These are phyloP conservation scores for Acomys russatus DNA, from an alignment of 2,797 vertebrate species.

Conservation along the genomic window DNA sequence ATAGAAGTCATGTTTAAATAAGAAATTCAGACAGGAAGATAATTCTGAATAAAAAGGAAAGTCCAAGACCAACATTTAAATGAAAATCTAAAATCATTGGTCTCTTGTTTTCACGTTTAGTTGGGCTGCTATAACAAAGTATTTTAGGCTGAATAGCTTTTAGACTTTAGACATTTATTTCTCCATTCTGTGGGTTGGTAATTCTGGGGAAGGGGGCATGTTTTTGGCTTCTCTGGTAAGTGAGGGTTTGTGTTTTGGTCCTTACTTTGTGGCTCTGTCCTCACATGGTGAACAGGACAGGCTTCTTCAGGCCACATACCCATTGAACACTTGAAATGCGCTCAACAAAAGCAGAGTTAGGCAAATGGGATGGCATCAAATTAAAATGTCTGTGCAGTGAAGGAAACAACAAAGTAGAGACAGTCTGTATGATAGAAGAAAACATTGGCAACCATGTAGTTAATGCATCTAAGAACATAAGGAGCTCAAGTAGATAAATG, in stretches of 20 bases:
- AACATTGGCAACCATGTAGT: no score
- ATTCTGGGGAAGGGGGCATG: not conserved
- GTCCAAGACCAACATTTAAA: not conserved
- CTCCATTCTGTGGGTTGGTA: not conserved
- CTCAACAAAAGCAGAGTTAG: not conserved
- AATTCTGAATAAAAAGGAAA: conserved; percentile 36
- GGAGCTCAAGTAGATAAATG: no score
- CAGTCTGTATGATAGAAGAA: no score
- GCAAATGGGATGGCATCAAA: not conserved
- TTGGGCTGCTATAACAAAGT: not conserved
- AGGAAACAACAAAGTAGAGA: no score
- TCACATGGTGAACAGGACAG: not conserved
- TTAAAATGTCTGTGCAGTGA: not conserved
- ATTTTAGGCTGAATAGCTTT: not conserved
- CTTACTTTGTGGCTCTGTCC: not conserved
- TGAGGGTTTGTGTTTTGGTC: not conserved
- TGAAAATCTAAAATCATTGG: conserved; percentile 35
- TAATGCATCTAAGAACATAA: no score
- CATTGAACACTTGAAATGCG: not conserved
- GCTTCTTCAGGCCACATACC: not conserved
- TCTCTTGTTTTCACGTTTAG: not conserved
- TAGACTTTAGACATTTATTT: not conserved
- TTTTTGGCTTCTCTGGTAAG: not conserved
- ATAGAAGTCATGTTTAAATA: not conserved
- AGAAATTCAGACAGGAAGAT: conserved; percentile 18